Percentiles rank a stretch among this genome's conserved stretches.
phyloP scores from a whole-genome alignment of 2,797 vertebrate species.

The Peromyscus melanophrys region DNA sequence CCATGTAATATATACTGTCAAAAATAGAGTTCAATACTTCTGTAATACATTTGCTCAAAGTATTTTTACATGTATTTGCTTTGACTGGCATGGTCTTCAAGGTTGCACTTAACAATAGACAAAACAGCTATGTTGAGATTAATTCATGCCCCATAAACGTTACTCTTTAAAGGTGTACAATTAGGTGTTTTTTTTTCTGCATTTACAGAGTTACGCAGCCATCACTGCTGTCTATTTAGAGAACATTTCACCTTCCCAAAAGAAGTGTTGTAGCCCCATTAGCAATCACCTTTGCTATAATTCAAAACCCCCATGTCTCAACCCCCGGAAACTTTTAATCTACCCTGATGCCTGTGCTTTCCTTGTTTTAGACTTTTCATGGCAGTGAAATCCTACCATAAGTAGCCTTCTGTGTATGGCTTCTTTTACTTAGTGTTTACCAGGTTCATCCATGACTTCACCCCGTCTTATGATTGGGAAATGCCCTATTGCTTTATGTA shows the following conservation, averaged over 20 bases:
- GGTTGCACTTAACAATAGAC: not conserved
- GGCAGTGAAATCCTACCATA: not conserved
- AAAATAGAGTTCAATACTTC: conserved; percentile 25
- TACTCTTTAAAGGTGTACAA: conserved; percentile 6
- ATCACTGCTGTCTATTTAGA: conserved; percentile 36
- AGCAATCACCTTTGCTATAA: not conserved
- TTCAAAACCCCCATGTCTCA: not conserved
- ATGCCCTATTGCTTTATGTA: not conserved
- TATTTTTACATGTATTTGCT: conserved; percentile 58
- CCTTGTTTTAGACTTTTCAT: not conserved
- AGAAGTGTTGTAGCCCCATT: not conserved
- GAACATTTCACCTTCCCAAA: conserved; percentile 29
- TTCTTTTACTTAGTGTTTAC: conserved; percentile 46
- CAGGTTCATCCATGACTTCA: not conserved
- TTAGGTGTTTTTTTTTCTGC: conserved; percentile 9
- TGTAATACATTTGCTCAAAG: conserved; percentile 17
- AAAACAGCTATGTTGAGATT: conserved; percentile 20
- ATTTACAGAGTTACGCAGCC: not conserved
- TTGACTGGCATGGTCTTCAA: conserved; percentile 15
- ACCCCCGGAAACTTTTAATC: not conserved
- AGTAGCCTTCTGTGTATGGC: not conserved
- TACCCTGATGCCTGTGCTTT: not conserved
- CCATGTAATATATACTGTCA: conserved; percentile 23
- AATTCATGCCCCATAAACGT: conserved; percentile 30
- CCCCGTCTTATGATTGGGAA: not conserved